These are phyloP conservation scores for Drosophila basisetae DNA, from an alignment of 2,888 invertebrate genomes.

Conservation along the genomic window DNA sequence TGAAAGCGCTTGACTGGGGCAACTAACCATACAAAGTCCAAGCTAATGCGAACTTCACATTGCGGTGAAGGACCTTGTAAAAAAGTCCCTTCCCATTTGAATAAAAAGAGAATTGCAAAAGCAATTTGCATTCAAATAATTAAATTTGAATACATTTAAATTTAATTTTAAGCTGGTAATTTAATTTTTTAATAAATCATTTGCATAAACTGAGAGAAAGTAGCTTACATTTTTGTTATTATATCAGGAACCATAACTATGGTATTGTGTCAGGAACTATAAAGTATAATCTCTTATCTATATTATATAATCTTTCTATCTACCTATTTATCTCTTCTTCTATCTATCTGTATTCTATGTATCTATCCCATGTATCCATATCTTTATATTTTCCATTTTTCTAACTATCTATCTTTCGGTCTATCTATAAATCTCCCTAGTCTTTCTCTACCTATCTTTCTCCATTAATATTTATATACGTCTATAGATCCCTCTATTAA, in stretches of 20 bases:
- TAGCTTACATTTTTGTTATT: background rate
- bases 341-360: background rate
- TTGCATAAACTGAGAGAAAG: background rate
- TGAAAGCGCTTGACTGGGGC: conserved; percentile 47
- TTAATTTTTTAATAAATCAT: background rate
- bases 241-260: background rate
- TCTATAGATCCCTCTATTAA: too few relatives aligned
- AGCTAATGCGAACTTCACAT: conserved; percentile 76
- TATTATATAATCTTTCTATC: background rate
- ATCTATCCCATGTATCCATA: background rate
- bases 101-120: conserved; percentile 14
- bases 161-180: background rate
- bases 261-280: background rate
- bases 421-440: too few relatives aligned
- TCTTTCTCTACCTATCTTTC: too few relatives aligned
- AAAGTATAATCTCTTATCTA: background rate
- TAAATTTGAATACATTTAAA: conserved; percentile 12
- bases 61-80: conserved; percentile 56
- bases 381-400: background rate
- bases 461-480: too few relatives aligned
- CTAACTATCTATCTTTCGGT: background rate
- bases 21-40: conserved; percentile 52
- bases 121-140: conserved; percentile 12
- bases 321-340: background rate
- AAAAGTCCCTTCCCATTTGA: background rate